Conservation (phyloP, 2,797 vertebrate species). For the Liparis tanakae region DNA sequence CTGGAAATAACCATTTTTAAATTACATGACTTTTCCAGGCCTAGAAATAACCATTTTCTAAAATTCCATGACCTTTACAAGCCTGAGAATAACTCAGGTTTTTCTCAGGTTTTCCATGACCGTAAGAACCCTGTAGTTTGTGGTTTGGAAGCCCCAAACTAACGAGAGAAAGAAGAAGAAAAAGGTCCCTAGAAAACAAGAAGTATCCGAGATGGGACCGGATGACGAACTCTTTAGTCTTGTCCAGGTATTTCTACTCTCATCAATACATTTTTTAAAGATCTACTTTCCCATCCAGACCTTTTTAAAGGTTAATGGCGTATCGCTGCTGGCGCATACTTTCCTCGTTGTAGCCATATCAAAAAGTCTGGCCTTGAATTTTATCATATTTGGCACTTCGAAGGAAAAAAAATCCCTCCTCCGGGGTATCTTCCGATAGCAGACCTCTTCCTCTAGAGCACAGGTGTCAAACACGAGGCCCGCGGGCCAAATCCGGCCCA, state of each 20-base stretch:
- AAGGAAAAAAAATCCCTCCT: neutral
- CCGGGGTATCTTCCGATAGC: neutral
- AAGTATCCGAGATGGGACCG: slow-evolving; percentile 3
- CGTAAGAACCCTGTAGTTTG: no score
- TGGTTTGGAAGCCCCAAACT: no score
- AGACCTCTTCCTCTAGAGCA: neutral
- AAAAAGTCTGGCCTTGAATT: slow-evolving; percentile 4
- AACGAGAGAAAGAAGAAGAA: neutral
- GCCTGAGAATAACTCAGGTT: no score
- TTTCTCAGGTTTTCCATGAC: no score
- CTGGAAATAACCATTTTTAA: no score
- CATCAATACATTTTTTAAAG: neutral
- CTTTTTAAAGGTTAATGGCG: neutral
- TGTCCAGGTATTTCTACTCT: neutral
- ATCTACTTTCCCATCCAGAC: neutral
- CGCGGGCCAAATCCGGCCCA: no score
- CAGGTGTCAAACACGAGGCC: no score
- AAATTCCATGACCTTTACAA: no score
- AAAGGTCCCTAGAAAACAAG: slow-evolving; percentile 10
- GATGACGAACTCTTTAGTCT: slow-evolving; percentile 1
- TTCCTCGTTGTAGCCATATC: slow-evolving; percentile 4
- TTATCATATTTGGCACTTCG: neutral
- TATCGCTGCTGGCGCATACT: slow-evolving; percentile 10
- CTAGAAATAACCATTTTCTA: no score
- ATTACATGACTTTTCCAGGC: no score